Conservation (phyloP, 2,888 invertebrate genomes). For the Agrilus cyanescens region DNA sequence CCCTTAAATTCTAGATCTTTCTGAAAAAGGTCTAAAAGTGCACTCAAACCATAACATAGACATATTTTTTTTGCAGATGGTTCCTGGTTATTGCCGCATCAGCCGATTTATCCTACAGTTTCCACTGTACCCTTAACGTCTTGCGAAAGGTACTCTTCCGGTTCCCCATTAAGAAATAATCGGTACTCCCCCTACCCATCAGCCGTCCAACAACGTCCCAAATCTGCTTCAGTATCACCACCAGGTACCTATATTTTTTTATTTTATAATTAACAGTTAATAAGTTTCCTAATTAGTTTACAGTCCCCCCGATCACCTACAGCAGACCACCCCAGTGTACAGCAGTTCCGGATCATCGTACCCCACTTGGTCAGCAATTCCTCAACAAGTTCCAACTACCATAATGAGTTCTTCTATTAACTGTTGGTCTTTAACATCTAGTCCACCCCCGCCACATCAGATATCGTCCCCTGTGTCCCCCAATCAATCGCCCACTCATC, state of each 20-base stretch:
- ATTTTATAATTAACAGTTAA: background rate
- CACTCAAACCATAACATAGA: too few relatives aligned
- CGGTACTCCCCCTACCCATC: conserved; percentile 31
- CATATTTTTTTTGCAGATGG: conserved; percentile 28
- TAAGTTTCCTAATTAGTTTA: conserved; percentile 24
- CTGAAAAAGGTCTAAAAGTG: too few relatives aligned
- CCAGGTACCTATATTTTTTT: conserved; percentile 31
- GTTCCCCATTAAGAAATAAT: conserved; percentile 17
- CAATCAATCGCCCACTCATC: conserved; percentile 32
- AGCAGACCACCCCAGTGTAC: conserved; percentile 27
- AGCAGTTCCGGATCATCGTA: conserved; percentile 26
- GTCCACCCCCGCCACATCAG: conserved; percentile 33
- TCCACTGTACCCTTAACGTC: conserved; percentile 25
- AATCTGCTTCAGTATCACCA: conserved; percentile 33
- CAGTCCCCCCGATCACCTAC: conserved; percentile 35
- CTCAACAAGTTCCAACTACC: conserved; percentile 30
- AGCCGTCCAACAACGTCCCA: conserved; percentile 26
- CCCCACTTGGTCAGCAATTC: conserved; percentile 31
- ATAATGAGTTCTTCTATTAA: conserved; percentile 31
- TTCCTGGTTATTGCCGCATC: conserved; percentile 37
- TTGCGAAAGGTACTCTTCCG: conserved; percentile 22
- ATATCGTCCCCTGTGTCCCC: conserved; percentile 29
- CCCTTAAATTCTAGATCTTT: too few relatives aligned
- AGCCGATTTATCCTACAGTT: conserved; percentile 32
- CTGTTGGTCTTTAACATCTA: conserved; percentile 36